These are phyloP conservation scores for Apogon hyalosoma DNA, from an alignment of 2,797 vertebrate species.

Conservation along the genomic window DNA sequence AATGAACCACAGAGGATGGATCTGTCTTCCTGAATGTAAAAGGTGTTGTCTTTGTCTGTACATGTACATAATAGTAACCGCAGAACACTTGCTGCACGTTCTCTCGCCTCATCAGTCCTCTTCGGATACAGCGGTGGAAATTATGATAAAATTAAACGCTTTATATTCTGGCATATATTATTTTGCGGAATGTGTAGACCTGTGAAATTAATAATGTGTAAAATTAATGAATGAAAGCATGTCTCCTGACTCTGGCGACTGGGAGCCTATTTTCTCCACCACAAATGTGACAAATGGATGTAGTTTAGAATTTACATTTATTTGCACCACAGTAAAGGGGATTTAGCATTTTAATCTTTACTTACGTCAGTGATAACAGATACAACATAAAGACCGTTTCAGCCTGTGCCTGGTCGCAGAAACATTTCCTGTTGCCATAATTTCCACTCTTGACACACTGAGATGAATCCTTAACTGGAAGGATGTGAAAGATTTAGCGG, in stretches of 20 bases:
- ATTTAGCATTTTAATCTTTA: constrained; percentile 52
- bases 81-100: neutral
- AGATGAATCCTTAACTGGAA: constrained; percentile 68
- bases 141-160: neutral
- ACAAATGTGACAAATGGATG: constrained; percentile 1
- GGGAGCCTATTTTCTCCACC: neutral
- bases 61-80: too few species aligned
- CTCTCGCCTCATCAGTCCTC: neutral
- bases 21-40: too few species aligned
- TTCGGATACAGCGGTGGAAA: neutral
- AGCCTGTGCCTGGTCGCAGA: constrained; percentile 77
- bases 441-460: constrained; percentile 60
- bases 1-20: too few species aligned
- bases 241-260: constrained; percentile 2
- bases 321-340: constrained; percentile 38
- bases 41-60: too few species aligned
- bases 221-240: too few species aligned
- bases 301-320: constrained; percentile 10
- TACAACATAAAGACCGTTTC: constrained; percentile 67
- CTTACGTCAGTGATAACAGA: constrained; percentile 52
- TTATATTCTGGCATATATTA: neutral
- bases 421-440: too few species aligned
- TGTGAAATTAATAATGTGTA: constrained; percentile 45
- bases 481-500: constrained; percentile 69
- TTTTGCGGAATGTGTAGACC: constrained; percentile 11